Base-by-base conservation (phyloP, 1,140 invertebrate genomes). In the Plectrocnemia conspersa region DNA sequence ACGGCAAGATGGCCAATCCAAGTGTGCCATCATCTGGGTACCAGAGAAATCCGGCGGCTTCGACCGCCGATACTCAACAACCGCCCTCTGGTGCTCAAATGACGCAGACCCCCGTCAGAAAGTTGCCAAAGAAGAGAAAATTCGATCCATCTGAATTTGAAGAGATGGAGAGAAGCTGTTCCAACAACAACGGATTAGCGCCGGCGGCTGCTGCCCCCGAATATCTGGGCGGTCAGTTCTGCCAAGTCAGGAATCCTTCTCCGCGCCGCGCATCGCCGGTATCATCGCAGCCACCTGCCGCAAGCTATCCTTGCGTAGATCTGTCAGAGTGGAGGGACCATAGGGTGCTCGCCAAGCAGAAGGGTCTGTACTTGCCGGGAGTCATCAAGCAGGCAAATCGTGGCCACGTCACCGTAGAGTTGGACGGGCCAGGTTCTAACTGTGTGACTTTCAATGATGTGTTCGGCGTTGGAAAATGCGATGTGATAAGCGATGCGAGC, bases 401-500 rank as follows among this genome's bases (percentile, higher is more conserved):
- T 25, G 76, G 71, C 19, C 79, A 85, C 70, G 80, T 91, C 57
- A 78, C 81, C 41, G 83, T 92, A 16, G 78, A 86, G 66, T 79
- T 92, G 57, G 89, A 92, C 72, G 74, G 74, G 16, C 70, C 74
- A 48, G 72, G 71, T 36, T 69, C 68, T 24, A 80, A 83, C 55
- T 64, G 81, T 15, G 74, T 84, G 42, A 72, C 77, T 29, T 84
- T 84, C 64, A 77, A 71, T 68, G 83, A 88, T 70, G 78, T 88
- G 52, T 80, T 93, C 63, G 84, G 84, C 64, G 75, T 78, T 59
- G 83, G 86, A 61, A 88, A 87, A 67, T 88, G 82, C 69, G 89
- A 94, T 71, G 83, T 98, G 62, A 93, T 98, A 63, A 85, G 90
- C 69, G 93, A 97, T 72, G 90, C 93, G 59, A 89, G 89, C 70